Base-by-base conservation (phyloP, 2,888 invertebrate genomes). In the Drosophila atroscutellata region DNA sequence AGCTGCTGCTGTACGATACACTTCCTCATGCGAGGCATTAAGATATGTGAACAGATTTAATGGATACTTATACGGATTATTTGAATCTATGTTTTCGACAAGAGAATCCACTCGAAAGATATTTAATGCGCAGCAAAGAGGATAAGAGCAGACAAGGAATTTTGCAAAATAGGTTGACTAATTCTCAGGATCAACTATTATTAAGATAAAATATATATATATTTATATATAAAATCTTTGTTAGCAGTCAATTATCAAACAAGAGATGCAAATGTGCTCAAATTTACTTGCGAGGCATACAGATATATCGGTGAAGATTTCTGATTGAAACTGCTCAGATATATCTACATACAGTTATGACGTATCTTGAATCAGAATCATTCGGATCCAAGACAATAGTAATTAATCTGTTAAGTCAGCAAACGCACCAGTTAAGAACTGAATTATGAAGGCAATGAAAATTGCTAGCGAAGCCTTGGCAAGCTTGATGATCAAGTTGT, bases 41-140 rank as follows among this genome's bases (percentile, higher is more conserved):
- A 56, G 55, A 56, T 49, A 52, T 36, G 15, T 39, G 34, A 36
- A 65, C 36, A 37, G 67, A 54, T 57, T 68, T 68, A 57, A 51
- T 68, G 56, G 68, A 68, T 51, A 68, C 49, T 68, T 28, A 42
- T 15, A 3, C 18, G 56, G 55, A 66, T 67, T 28, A 66, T 18
- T 54, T 26, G 20, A 30, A 56, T 30, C 18, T 28, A 39, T 56
- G 56, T 6, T 56, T 37, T 56, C 39, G 39, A 28, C 56, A 56
- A 42, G 30, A 15, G 6, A 24, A 39, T 15, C 39, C 20, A 56
- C 18, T 56, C 39, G 13, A 56, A 26, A n/a, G 28, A 20, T 20
- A 55, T 39, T 55, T 15, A 39, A 55, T 28, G 15, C 13, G 37
- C 55, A 20, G n/a, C 37, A 15, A 37, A n/a, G 26, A n/a, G n/a